Percentiles rank a stretch among this genome's conserved stretches.
Conservation (phyloP, 2,113 vertebrate genomes). For the Corydoras sp. region DNA sequence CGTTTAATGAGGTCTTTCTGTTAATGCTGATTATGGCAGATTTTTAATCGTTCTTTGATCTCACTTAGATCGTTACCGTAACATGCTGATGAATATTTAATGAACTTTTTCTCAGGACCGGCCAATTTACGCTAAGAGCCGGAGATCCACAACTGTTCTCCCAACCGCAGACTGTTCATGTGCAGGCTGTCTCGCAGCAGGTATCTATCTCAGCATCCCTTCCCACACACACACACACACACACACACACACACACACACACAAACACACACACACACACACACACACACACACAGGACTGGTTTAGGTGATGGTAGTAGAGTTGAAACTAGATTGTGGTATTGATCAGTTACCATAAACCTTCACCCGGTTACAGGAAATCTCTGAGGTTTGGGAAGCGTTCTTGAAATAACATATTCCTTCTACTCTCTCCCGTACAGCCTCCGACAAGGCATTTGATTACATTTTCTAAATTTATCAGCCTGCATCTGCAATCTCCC, state of each 20-base stretch:
- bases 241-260: neutral
- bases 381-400: neutral
- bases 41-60: no score
- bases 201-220: slow-evolving; percentile 52
- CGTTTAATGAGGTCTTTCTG: no score
- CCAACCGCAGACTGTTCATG: slow-evolving; percentile 61
- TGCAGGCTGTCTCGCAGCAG: slow-evolving; percentile 83
- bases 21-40: no score
- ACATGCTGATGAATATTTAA: neutral
- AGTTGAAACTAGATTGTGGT: no score
- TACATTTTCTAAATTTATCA: slow-evolving; percentile 31
- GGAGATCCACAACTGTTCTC: slow-evolving; percentile 74
- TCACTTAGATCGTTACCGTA: neutral
- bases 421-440: slow-evolving; percentile 1
- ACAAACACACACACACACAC: slow-evolving; percentile 22
- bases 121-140: slow-evolving; percentile 74
- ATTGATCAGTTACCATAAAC: slow-evolving; percentile 1
- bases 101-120: slow-evolving; percentile 65
- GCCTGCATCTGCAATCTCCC: slow-evolving; percentile 8
- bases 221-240: no score
- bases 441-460: slow-evolving; percentile 11
- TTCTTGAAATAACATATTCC: slow-evolving; percentile 6
- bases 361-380: slow-evolving; percentile 3
- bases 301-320: neutral
- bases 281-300: slow-evolving; percentile 1